Conservation (phyloP, 2,888 invertebrate genomes). For the Coenonympha glycerion region DNA sequence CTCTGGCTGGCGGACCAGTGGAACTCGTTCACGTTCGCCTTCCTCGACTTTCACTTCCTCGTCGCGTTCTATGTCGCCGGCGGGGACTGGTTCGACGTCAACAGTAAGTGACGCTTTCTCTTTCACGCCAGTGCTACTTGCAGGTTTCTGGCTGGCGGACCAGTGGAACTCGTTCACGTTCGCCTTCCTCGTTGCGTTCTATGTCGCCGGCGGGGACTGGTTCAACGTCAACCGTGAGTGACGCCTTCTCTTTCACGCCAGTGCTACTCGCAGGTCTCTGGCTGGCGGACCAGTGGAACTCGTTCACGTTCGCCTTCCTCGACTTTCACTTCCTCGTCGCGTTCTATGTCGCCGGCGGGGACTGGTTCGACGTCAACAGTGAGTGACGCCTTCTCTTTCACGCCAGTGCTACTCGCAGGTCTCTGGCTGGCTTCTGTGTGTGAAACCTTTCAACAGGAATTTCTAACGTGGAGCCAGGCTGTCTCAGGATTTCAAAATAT, state of each 20-base stretch:
- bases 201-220: no score
- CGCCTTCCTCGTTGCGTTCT: no score
- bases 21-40: constrained; percentile 91
- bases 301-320: no score
- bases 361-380: constrained; percentile 81
- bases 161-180: no score
- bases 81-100: constrained; percentile 81
- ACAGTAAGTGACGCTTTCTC: constrained; percentile 65
- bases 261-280: no score
- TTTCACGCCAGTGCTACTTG: constrained; percentile 94
- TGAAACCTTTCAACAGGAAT: no score
- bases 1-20: constrained; percentile 99
- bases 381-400: constrained; percentile 77
- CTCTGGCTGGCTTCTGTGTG: no score
- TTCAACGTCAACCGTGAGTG: no score
- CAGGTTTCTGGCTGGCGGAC: constrained; percentile 99
- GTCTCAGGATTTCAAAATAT: no score
- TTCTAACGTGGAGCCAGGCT: no score
- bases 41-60: constrained; percentile 95
- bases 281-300: no score
- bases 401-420: constrained; percentile 95
- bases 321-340: constrained; percentile 96
- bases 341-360: constrained; percentile 88
- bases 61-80: constrained; percentile 92
- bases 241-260: no score